phyloP scores from a whole-genome alignment of 1,140 invertebrate species.

The Drosophila seguyi region DNA sequence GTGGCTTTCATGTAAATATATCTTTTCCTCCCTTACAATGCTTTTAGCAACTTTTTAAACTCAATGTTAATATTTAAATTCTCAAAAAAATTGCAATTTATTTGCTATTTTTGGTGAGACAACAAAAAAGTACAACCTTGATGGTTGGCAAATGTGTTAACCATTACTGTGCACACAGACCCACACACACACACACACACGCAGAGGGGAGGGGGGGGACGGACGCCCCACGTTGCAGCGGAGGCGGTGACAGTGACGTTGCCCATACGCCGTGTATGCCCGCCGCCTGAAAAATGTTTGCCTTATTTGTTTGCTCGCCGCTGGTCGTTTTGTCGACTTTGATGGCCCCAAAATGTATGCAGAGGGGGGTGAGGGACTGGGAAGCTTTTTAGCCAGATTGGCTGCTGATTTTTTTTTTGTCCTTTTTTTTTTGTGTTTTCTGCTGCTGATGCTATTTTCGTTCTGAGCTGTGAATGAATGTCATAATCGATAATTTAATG shows the following conservation, averaged over 20 bases:
- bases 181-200: background rate
- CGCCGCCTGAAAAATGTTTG: conserved; percentile 45
- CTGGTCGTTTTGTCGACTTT: conserved; percentile 64
- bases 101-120: background rate
- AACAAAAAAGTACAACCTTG: background rate
- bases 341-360: conserved; percentile 54
- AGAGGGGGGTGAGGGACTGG: background rate
- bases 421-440: conserved; percentile 1
- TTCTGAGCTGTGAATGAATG: conserved; percentile 76
- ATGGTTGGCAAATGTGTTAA: conserved; percentile 1
- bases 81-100: background rate
- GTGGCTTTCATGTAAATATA: background rate
- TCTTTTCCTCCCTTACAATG: no score
- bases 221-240: conserved; percentile 1
- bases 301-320: conserved; percentile 52
- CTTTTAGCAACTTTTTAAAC: background rate
- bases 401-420: conserved; percentile 41
- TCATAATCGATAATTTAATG: conserved; percentile 83
- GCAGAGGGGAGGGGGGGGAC: background rate
- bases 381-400: conserved; percentile 46
- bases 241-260: conserved; percentile 24
- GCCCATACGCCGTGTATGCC: conserved; percentile 43
- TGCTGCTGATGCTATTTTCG: conserved; percentile 71
- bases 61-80: background rate
- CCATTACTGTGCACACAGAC: conserved; percentile 8